These are phyloP conservation scores for Lagenorhynchus albirostris DNA, from an alignment of 2,113 vertebrate genomes.

Conservation along the genomic window DNA sequence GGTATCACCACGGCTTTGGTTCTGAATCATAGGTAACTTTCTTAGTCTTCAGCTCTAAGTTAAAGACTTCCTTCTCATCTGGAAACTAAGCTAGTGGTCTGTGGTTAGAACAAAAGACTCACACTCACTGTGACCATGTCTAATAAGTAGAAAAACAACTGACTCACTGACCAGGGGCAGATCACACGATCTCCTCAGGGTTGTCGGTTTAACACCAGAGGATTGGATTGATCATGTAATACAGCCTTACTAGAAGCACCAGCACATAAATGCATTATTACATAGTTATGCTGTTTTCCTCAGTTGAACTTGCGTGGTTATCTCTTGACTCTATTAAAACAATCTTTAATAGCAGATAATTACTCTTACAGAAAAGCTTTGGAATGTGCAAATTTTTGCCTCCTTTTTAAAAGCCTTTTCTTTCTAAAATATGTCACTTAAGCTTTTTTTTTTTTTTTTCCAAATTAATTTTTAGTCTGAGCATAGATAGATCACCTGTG, in stretches of 20 bases:
- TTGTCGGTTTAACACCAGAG: not conserved
- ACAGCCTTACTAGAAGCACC: not conserved
- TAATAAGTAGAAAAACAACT: conserved; percentile 24
- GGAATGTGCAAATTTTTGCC: not conserved
- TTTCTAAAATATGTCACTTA: not conserved
- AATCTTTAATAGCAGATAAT: not conserved
- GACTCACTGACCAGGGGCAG: conserved; percentile 36
- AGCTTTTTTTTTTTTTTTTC: not conserved
- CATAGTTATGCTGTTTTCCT: not conserved
- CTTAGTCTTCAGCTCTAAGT: not conserved
- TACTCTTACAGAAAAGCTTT: not conserved
- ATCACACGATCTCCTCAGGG: not conserved
- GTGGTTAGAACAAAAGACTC: conserved; percentile 26
- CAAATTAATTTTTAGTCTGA: conserved; percentile 3
- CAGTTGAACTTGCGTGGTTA: not conserved
- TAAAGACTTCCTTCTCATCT: conserved; percentile 5
- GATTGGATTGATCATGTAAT: not conserved
- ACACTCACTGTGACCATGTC: not conserved
- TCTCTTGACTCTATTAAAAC: not conserved
- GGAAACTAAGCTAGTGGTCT: not conserved
- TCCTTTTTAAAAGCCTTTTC: not conserved
- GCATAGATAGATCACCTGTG: not conserved
- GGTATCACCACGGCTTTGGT: not conserved
- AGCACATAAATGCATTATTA: not conserved
- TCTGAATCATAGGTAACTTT: conserved; percentile 35